phyloP scores from a whole-genome alignment of 2,797 vertebrate species.

The Danio jaintianensis region DNA sequence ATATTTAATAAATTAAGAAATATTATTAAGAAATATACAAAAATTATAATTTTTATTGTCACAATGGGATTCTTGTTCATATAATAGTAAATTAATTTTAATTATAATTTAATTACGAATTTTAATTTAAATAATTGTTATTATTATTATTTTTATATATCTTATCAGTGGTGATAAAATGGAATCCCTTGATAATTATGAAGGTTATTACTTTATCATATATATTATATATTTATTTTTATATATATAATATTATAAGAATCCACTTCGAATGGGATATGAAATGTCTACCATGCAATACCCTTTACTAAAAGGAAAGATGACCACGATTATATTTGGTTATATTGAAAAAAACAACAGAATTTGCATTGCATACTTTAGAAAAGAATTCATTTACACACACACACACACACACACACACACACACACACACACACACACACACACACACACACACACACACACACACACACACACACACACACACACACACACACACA shows the following conservation, averaged over 20 bases:
- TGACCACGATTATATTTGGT: neutral
- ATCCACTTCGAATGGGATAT: slow-evolving; percentile 32
- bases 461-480: neutral
- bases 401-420: neutral
- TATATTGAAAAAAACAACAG: neutral
- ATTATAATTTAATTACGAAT: no score
- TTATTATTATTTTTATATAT: neutral
- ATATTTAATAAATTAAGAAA: no score
- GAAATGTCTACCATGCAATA: slow-evolving; percentile 8
- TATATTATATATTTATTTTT: no score
- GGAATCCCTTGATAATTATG: no score
- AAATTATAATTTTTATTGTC: no score
- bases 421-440: neutral
- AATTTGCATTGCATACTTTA: neutral
- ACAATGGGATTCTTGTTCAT: no score
- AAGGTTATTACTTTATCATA: no score
- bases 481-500: neutral
- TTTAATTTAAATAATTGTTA: no score
- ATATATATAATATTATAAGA: neutral
- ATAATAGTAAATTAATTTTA: no score
- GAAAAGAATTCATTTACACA: neutral
- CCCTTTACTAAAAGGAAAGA: slow-evolving; percentile 17
- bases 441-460: neutral
- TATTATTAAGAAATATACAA: no score
- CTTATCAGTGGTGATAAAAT: neutral